Percentiles rank a stretch among this genome's conserved stretches.
Evolutionary conservation across 2,113 vertebrate genomes (phyloP).

Genomic region (Megaceryle torquata): DNA sequence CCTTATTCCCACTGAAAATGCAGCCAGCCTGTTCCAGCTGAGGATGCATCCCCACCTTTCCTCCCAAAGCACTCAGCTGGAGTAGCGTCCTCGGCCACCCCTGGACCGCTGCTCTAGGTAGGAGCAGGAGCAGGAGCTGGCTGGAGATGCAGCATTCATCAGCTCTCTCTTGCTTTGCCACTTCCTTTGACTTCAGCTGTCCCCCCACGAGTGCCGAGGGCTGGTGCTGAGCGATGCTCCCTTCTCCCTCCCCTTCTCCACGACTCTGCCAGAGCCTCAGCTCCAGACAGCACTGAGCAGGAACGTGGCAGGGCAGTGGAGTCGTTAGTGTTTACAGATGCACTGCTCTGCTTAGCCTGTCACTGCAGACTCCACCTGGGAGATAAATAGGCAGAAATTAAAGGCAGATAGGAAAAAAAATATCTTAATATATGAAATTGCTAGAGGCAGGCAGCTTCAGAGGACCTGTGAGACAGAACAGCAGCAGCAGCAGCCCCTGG

Average conservation of each 20-base stretch:
- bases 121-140: fast-evolving
- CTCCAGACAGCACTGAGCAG: fast-evolving
- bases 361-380: constrained; percentile 28
- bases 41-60: not conserved
- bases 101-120: not conserved
- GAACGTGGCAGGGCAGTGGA: not conserved
- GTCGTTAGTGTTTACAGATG: not conserved
- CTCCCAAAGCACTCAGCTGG: not conserved
- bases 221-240: not conserved
- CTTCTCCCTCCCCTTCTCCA: not conserved
- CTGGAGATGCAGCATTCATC: not conserved
- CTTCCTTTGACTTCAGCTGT: not conserved
- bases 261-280: not conserved
- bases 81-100: not conserved
- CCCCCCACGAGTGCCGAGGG: not conserved
- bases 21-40: not conserved
- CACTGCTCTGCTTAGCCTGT: not conserved
- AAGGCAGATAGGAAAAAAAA: constrained; percentile 37
- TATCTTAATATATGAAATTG: constrained; percentile 48
- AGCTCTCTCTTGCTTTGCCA: not conserved
- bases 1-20: fast-evolving
- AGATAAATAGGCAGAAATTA: constrained; percentile 59
- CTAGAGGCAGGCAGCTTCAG: constrained; percentile 12
- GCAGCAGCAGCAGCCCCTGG: constrained; percentile 37
- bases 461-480: constrained; percentile 11